These are phyloP conservation scores for Orchesella flavescens DNA, from an alignment of 2,888 invertebrate genomes.

Conservation along the genomic window DNA sequence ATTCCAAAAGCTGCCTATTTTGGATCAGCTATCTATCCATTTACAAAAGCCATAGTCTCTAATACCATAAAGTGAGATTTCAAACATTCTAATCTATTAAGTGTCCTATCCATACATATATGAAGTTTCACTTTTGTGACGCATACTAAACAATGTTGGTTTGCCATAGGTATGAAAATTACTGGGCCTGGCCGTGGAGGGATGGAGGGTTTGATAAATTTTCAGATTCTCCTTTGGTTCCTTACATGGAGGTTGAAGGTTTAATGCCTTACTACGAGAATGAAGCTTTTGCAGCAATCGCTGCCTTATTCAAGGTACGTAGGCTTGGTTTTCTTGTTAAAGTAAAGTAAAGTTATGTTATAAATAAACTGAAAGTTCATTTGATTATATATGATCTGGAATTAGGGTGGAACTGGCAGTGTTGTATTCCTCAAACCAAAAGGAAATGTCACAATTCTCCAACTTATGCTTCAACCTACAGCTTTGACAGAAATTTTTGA, in stretches of 20 bases:
- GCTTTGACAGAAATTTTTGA: conserved; percentile 67
- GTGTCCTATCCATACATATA: too few species aligned
- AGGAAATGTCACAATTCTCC: conserved; percentile 65
- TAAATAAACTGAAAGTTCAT: too few species aligned
- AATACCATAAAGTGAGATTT: conserved; percentile 53
- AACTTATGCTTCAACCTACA: conserved; percentile 67
- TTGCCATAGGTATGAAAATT: conserved; percentile 54
- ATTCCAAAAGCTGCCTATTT: conserved; percentile 62
- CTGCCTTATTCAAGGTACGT: conserved; percentile 65
- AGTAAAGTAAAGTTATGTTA: too few species aligned
- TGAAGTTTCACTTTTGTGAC: too few species aligned
- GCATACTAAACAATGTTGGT: too few species aligned
- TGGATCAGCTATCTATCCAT: conserved; percentile 64
- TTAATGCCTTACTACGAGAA: conserved; percentile 68
- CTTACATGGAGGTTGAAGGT: conserved; percentile 67
- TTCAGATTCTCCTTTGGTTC: conserved; percentile 60
- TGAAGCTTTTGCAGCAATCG: conserved; percentile 66
- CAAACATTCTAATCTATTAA: background rate
- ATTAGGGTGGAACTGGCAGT: conserved; percentile 66
- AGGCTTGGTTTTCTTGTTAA: background rate
- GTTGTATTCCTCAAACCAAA: conserved; percentile 68
- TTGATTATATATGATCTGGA: background rate
- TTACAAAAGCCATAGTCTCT: conserved; percentile 56
- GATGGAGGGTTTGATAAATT: conserved; percentile 57
- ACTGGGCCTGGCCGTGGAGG: conserved; percentile 68